Percentiles rank a stretch among this genome's conserved stretches.
Evolutionary conservation across 1,140 invertebrate genomes (phyloP).

Genomic region (Drosophila repleta): DNA sequence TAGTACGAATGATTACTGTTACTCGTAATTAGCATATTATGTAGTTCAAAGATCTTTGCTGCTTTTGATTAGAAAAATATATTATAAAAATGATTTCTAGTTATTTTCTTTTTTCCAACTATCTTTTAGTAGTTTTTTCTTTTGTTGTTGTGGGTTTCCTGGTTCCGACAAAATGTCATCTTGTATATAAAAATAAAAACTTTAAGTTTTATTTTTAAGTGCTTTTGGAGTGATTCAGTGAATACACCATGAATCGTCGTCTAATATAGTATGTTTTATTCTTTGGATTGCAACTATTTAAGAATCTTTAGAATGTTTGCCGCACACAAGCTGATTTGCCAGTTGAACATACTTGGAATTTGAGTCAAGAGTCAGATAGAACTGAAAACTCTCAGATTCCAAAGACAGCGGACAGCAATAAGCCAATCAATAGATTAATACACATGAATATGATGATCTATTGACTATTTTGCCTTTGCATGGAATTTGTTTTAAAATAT

Average conservation of each 20-base stretch:
- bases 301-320: slow-evolving; percentile 27
- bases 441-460: no score
- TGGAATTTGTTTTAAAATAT: background rate
- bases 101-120: slow-evolving; percentile 1
- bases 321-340: slow-evolving; percentile 33
- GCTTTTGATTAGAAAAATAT: slow-evolving; percentile 40
- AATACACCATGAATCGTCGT: slow-evolving; percentile 27
- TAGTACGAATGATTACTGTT: slow-evolving; percentile 11
- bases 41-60: slow-evolving; percentile 86
- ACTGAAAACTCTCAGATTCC: slow-evolving; percentile 3
- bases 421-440: background rate
- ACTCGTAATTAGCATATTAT: slow-evolving; percentile 23
- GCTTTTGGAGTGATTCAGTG: slow-evolving; percentile 25
- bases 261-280: slow-evolving; percentile 32
- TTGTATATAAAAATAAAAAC: slow-evolving; percentile 58
- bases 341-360: slow-evolving; percentile 33
- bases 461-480: background rate
- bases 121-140: slow-evolving; percentile 11
- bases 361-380: slow-evolving; percentile 10
- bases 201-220: slow-evolving; percentile 29
- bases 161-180: slow-evolving; percentile 44
- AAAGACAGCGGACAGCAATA: background rate
- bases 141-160: background rate
- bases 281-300: slow-evolving; percentile 44
- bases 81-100: slow-evolving; percentile 19